Percentiles rank a stretch among this genome's conserved stretches.
Evolutionary conservation across 1,140 invertebrate species (phyloP).

Genomic region (Drosophila gunungcola): DNA sequence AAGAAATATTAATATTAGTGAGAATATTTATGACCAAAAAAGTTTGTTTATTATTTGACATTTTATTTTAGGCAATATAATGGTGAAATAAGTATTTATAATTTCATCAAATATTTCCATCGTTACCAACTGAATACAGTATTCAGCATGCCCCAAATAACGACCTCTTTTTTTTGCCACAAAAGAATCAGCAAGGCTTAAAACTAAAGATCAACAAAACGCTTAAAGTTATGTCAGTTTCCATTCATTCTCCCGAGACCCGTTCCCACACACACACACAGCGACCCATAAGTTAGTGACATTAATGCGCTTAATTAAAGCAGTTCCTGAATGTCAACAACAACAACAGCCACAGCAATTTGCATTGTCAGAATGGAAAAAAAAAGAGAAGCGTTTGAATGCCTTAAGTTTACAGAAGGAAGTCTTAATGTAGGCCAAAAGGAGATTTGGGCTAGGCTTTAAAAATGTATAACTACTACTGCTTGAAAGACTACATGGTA

Average conservation of each 20-base stretch:
- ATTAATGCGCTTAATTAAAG: conserved; percentile 82
- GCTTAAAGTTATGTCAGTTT: conserved; percentile 67
- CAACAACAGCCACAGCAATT: conserved; percentile 41
- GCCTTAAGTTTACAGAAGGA: neutral
- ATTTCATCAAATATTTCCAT: neutral
- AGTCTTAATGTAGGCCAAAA: neutral
- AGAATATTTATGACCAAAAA: neutral
- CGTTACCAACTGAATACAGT: neutral
- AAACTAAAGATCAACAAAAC: conserved; percentile 72
- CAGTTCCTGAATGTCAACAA: conserved; percentile 63
- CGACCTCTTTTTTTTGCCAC: neutral
- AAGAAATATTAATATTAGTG: no score
- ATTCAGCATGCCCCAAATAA: neutral
- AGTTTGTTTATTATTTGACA: neutral
- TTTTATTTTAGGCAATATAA: neutral
- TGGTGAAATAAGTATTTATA: conserved; percentile 4
- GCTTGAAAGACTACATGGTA: no score
- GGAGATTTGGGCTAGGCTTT: neutral
- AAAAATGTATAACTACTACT: neutral
- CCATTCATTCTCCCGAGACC: conserved; percentile 37
- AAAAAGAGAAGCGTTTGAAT: conserved; percentile 51
- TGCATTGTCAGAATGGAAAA: conserved; percentile 49
- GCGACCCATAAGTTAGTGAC: conserved; percentile 69
- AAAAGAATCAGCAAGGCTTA: conserved; percentile 59
- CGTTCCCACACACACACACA: conserved; percentile 16